Conservation (phyloP, 2,113 vertebrate species). For the Sardina pilchardus region DNA sequence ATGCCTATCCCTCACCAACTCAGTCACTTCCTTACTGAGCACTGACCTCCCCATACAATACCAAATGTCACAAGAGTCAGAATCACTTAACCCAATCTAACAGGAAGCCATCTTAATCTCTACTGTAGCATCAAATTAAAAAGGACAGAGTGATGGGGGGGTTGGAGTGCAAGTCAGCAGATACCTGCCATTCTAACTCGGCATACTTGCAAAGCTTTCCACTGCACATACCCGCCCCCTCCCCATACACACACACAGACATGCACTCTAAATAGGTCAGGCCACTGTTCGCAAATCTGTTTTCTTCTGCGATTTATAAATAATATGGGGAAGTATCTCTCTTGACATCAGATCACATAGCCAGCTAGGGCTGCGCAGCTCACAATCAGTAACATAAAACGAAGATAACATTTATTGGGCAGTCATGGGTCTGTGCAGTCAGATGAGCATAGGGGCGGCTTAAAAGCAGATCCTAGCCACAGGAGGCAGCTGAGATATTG, state of each 20-base stretch:
- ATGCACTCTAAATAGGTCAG: background rate
- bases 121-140: no score
- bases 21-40: background rate
- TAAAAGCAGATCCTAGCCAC: background rate
- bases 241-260: background rate
- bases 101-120: no score
- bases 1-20: background rate
- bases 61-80: no score
- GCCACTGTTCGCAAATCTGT: background rate
- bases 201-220: background rate
- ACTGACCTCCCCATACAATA: no score
- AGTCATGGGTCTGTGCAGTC: background rate
- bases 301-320: conserved; percentile 8
- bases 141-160: no score
- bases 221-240: background rate
- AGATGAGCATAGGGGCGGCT: background rate
- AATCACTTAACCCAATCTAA: no score
- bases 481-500: background rate
- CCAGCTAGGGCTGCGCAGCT: background rate
- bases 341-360: background rate
- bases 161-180: no score
- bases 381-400: conserved; percentile 8
- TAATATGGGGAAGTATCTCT: background rate
- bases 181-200: no score
- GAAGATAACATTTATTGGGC: background rate